Evolutionary conservation across 2,797 vertebrate species (phyloP), one percentile per base, ranked within the genome.

Genomic region (Schizopygopsis malacanthus): DNA sequence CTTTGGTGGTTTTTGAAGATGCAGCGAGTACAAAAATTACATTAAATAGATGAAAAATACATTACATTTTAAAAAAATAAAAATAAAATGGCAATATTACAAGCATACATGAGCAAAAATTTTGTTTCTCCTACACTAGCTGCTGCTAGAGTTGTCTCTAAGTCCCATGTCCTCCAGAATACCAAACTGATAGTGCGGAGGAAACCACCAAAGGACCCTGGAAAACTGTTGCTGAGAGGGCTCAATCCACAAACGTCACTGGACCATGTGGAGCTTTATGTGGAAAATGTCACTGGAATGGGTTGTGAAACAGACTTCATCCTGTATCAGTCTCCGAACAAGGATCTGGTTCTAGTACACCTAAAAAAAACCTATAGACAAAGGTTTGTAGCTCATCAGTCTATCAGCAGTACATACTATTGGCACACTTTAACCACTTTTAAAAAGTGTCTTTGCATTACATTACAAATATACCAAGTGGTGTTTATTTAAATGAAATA

Each of bases 1-100:
- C 95, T 0, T 1, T 93, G 4, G 87, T 97, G 47, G 92, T 95
- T 79, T 97, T 97, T 89, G 93, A 93, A 85, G 89, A 93, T 20
- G 84, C 93, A 1, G 90, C 91, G 88, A 96, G 97, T 93, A 91
- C 37, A 16, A 37, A 33, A 18, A 33, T 37, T 6, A 18, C 28
- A 16, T 37, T 10, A 25, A 6, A 54, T 28, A 13, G 59, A 13
- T 63, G 13, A 25, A 28, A 67, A 39, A 39, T 20, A 25, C 16
- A 39, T 4, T 18, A 67, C 18, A 67, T 37, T 67, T 37, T 33
- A 33, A 1, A 33, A 37, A 65, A 37, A n/a, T 4, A 59, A n/a
- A 33, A 7, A 16, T 4, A 7, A 33, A 65, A 37, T 37, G 15
- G 9, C 65, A 69, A 16, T 52, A 16, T 41, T 10, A 22, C 37